These are phyloP conservation scores for Etheostoma perlongum DNA, from an alignment of 2,797 vertebrate genomes.

Conservation along the genomic window DNA sequence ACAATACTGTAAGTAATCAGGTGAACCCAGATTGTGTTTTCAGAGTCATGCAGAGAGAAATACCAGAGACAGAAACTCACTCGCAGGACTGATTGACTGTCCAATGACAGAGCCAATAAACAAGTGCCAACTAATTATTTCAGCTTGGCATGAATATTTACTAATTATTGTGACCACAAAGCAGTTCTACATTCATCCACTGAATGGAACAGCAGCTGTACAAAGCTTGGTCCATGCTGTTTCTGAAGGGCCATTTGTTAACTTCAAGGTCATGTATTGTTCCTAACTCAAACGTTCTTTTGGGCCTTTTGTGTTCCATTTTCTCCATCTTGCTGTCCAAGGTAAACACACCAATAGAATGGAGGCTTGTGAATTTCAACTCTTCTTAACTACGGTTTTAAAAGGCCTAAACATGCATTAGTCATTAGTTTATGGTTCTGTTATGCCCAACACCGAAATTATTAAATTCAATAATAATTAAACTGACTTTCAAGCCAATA, in stretches of 20 bases:
- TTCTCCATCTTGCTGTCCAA: conserved; percentile 65
- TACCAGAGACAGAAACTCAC: not conserved
- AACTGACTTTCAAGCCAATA: not conserved
- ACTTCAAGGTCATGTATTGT: conserved; percentile 47
- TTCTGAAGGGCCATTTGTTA: conserved; percentile 63
- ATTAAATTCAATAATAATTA: not conserved
- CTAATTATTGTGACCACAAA: conserved; percentile 48
- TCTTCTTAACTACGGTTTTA: conserved; percentile 3
- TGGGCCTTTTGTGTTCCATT: conserved; percentile 40
- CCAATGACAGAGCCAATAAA: conserved; percentile 31
- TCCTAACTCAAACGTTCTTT: conserved; percentile 2
- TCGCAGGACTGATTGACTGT: conserved; percentile 39
- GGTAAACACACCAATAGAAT: conserved; percentile 40
- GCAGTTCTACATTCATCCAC: conserved; percentile 14
- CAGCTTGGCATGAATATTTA: conserved; percentile 42
- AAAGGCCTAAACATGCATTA: conserved; percentile 20
- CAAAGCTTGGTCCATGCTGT: conserved; percentile 54
- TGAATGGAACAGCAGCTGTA: conserved; percentile 60
- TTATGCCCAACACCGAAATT: not conserved
- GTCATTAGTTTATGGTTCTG: not conserved
- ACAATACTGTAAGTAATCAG: not conserved
- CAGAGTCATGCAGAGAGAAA: not conserved
- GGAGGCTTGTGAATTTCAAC: conserved; percentile 19
- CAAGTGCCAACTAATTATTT: conserved; percentile 40
- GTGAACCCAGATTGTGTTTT: not conserved